These are phyloP conservation scores for Harmothoe impar DNA, from an alignment of 2,888 invertebrate species.

Conservation along the genomic window DNA sequence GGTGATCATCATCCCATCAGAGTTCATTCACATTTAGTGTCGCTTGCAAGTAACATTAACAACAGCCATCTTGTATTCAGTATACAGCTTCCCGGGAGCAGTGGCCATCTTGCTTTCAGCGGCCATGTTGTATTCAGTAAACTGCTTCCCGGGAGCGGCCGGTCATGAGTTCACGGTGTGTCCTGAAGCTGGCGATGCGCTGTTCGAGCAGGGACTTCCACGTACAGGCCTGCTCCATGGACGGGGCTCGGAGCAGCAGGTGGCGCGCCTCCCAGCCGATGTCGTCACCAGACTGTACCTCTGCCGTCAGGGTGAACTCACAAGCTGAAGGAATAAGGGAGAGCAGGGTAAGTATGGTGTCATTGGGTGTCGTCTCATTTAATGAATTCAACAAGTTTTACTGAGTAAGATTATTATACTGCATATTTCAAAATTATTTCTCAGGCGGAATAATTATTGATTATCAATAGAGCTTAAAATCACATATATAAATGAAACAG, in stretches of 20 bases:
- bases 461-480: too few relatives aligned
- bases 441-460: too few relatives aligned
- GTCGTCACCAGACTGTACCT: neutral
- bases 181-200: constrained; percentile 72
- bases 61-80: too few relatives aligned
- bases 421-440: too few relatives aligned
- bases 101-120: too few relatives aligned
- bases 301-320: constrained; percentile 57
- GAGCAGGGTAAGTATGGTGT: neutral
- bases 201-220: constrained; percentile 81
- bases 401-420: too few relatives aligned
- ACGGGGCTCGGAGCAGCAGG: constrained; percentile 74
- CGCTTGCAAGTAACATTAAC: too few relatives aligned
- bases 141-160: constrained; percentile 32
- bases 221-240: constrained; percentile 78
- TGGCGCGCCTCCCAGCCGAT: constrained; percentile 47
- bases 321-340: constrained; percentile 50
- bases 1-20: too few relatives aligned
- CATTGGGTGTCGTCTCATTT: neutral
- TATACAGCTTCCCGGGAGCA: too few relatives aligned
- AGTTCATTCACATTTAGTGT: too few relatives aligned
- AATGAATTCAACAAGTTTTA: neutral
- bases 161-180: constrained; percentile 59
- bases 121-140: neutral
- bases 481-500: too few relatives aligned